Evolutionary conservation across 2,888 invertebrate species (phyloP), one percentile per base, ranked within the genome.

Genomic region (Selenia dentaria): DNA sequence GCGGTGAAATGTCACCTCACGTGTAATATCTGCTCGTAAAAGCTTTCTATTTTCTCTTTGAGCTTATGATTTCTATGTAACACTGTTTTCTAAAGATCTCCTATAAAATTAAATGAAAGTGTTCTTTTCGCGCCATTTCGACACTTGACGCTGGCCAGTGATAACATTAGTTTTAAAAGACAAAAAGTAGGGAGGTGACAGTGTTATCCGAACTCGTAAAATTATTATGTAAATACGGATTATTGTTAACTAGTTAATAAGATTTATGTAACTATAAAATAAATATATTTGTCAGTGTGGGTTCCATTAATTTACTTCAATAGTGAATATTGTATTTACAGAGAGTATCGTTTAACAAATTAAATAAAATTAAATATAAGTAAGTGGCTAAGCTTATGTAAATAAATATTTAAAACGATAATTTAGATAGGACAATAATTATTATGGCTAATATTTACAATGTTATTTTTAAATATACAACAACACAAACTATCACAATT

Each of bases 21-120:
- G 2, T 35, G 54, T 36, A 54, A 57, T 51, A 40, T 44, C 43
- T 32, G 25, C 38, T 39, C 45, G 40, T 54, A 54, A 59, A 60
- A 48, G 27, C 72, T 72, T 73, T 70, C 72, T 60, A 59, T 60
- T 72, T 67, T 70, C 70, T 47, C 70, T 60, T 28, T 6, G 42
- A 54, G 54, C 53, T 57, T 34, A 56, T 53, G 49, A 60, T 52
- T 25, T 43, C 35, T 37, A 36, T 11, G 10, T 24, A 20, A 39
- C 14, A 28, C 26, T 29, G 40, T 49, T 60, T 62, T 64, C 59
- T 47, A 44, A 42, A 34, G 47, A 45, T 38, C 49, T 27, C 53
- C 47, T 69, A 68, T 64, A 65, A 64, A 71, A 66, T 55, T 42
- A 46, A 51, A 45, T 42, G 35, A 50, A 51, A 47, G 38, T 50